Conservation (phyloP, 1,140 invertebrate genomes). For the Melipona quadrifasciata region DNA sequence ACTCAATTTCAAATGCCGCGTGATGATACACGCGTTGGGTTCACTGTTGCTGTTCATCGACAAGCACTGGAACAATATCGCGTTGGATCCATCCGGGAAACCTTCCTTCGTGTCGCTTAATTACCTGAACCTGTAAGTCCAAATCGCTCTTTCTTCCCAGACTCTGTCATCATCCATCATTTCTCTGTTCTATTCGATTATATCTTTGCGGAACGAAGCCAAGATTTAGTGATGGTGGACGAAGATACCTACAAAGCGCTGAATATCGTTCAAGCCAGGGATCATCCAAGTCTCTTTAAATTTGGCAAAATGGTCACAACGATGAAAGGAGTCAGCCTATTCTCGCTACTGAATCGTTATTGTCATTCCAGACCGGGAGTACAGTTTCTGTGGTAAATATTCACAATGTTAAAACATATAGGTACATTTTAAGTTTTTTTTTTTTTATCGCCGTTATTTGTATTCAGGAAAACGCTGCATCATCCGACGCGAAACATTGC, state of each 20-base stretch:
- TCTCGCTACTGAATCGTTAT: conserved; percentile 87
- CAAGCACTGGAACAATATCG: conserved; percentile 85
- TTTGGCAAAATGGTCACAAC: conserved; percentile 82
- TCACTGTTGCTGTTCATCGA: conserved; percentile 89
- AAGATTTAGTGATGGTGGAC: conserved; percentile 87
- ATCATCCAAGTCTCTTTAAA: conserved; percentile 91
- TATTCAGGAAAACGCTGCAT: conserved; percentile 82
- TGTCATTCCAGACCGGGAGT: conserved; percentile 86
- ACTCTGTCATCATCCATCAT: not conserved
- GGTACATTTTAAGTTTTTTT: not conserved
- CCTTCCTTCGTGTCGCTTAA: conserved; percentile 84
- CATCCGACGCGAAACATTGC: conserved; percentile 84
- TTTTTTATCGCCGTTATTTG: not conserved
- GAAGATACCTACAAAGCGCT: conserved; percentile 87
- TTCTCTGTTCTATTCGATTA: not conserved
- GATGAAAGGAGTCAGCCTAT: conserved; percentile 89
- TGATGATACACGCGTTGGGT: conserved; percentile 88
- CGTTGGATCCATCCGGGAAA: conserved; percentile 81
- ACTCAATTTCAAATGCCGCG: conserved; percentile 85
- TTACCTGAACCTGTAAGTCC: conserved; percentile 85
- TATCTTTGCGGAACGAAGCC: not conserved
- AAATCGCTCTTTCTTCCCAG: not conserved
- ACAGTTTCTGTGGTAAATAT: conserved; percentile 81
- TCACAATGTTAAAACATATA: not conserved
- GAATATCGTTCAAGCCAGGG: conserved; percentile 88